These are phyloP conservation scores for Rhabdophis nuchalis DNA, from an alignment of 2,797 vertebrate genomes.

Conservation along the genomic window DNA sequence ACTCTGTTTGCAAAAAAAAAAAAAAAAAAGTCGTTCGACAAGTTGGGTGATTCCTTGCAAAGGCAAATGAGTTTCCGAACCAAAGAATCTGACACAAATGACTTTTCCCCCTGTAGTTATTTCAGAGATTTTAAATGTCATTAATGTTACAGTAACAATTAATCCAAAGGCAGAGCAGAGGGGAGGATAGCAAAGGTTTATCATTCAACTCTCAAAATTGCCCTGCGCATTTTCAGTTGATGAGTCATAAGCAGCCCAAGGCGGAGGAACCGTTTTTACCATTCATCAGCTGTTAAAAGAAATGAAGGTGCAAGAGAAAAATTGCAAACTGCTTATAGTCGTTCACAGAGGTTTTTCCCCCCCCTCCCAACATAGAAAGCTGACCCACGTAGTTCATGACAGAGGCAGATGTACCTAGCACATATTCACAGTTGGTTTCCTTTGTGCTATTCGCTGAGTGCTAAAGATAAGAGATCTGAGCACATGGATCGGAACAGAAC, in stretches of 20 bases:
- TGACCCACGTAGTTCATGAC: not conserved
- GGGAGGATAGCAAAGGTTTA: not conserved
- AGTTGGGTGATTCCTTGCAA: not conserved
- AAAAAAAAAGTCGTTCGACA: not conserved
- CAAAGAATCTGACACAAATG: not conserved
- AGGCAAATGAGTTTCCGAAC: not conserved
- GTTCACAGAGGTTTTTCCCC: not conserved
- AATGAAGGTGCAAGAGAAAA: not conserved
- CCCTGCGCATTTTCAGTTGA: not conserved
- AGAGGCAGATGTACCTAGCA: not conserved
- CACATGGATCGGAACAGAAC: not conserved
- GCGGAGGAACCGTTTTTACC: not conserved
- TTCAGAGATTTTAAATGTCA: constrained; percentile 14
- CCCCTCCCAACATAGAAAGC: too few species aligned
- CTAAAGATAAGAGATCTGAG: not conserved
- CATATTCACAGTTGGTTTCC: not conserved
- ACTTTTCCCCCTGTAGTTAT: not conserved
- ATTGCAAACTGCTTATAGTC: not conserved
- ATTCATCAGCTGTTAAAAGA: not conserved
- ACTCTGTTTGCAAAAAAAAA: not conserved
- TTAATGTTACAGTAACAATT: not conserved
- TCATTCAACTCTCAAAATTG: not conserved
- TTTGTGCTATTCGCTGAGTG: not conserved
- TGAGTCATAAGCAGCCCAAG: not conserved
- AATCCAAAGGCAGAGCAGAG: not conserved